phyloP scores from a whole-genome alignment of 2,888 invertebrate genomes.

The Plutella xylostella region DNA sequence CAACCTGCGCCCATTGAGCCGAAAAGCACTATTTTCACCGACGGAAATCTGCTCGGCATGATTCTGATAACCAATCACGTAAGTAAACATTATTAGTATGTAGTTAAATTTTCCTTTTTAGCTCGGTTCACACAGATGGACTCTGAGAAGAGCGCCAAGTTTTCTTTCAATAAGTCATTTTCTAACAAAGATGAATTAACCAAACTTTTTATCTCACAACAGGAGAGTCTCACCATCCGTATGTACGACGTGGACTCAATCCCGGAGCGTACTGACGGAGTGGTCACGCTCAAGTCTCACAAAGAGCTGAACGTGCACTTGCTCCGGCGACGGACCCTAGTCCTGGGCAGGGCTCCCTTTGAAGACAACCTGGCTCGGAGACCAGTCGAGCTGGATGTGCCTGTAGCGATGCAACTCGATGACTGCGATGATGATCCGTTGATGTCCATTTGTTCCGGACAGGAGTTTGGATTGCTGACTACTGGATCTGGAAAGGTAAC shows the following conservation, averaged over 20 bases:
- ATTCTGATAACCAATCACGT: slow-evolving; percentile 54
- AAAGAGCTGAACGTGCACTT: slow-evolving; percentile 48
- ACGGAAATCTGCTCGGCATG: slow-evolving; percentile 62
- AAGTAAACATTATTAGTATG: too few species aligned
- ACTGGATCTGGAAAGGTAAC: slow-evolving; percentile 86
- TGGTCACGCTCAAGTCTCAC: slow-evolving; percentile 30
- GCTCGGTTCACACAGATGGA: too few species aligned
- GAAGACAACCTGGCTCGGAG: slow-evolving; percentile 43
- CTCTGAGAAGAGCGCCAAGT: too few species aligned
- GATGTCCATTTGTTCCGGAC: slow-evolving; percentile 82
- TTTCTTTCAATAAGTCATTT: too few species aligned
- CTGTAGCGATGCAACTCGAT: slow-evolving; percentile 68
- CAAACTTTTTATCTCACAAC: too few species aligned
- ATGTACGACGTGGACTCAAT: slow-evolving; percentile 42
- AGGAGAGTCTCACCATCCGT: slow-evolving; percentile 52
- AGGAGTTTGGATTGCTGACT: slow-evolving; percentile 89
- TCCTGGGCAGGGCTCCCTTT: slow-evolving; percentile 48
- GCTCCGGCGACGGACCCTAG: slow-evolving; percentile 44
- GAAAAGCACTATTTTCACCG: slow-evolving; percentile 53
- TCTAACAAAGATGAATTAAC: too few species aligned
- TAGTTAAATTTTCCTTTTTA: slow-evolving; percentile 1
- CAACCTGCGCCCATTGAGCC: slow-evolving; percentile 34
- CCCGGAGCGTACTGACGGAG: slow-evolving; percentile 27
- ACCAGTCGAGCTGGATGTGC: slow-evolving; percentile 50
- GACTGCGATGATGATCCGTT: slow-evolving; percentile 83